Evolutionary conservation across 2,888 invertebrate species (phyloP), one percentile per base, ranked within the genome.

Genomic region (Microplitis manilae): DNA sequence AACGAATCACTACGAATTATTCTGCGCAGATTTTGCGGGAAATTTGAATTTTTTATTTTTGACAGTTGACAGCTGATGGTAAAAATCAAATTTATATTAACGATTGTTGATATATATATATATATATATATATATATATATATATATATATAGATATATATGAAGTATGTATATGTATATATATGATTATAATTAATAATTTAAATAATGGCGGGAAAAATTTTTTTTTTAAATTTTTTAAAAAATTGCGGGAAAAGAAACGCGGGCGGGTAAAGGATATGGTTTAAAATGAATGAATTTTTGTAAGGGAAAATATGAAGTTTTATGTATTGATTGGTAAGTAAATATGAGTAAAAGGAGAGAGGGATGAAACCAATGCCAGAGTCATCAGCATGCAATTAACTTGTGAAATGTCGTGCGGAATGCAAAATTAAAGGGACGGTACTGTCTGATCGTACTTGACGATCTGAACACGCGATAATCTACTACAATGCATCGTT

Each of bases 391-490:
- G 59, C 77, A 69, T 59, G 77, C 76, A 80, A 80, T 80, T 80
- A 79, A 77, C 76, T 69, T 39, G 59, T 65, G 59, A 76, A 75
- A 76, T 76, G 79, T 75, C 76, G 77, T 76, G 80, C 76, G 76
- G 80, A 80, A 80, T 79, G 77, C 76, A 77, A 79, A 77, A 80
- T 80, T 75, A 76, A 79, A 80, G 77, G 72, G 77, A 77, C 64
- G 59, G 59, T 15, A 59, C 73, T 73, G 73, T 73, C 67, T 67
- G 73, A 73, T 77, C 70, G 77, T 77, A 73, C 60, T 77, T 73
- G 77, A 77, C 73, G 64, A 77, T 38, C 65, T 65, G 20, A 65
- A 65, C 77, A 77, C 77, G 77, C 77, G 77, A 77, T 73, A 73
- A 73, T 65, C 73, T 69, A 73, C 73, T 68, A 77, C 77, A 77